Evolutionary conservation across 53 echinoderm and acorn worm genomes (phyloP).

Genomic region (Patiria pectinifera): DNA sequence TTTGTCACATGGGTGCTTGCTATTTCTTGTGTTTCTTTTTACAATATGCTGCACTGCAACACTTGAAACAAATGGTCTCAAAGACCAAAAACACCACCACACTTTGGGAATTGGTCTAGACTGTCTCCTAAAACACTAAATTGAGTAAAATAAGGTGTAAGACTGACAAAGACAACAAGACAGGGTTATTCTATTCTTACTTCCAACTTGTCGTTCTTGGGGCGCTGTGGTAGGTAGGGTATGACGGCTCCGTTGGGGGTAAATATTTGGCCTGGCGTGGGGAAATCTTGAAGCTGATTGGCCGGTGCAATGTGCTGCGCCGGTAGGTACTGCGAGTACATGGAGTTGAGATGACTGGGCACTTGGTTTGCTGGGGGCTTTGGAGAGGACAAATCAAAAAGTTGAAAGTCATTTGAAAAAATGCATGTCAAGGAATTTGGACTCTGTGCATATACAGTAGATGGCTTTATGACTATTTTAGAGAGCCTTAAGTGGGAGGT

Average conservation of each 20-base stretch:
- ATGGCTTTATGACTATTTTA: too few species aligned
- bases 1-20: background rate
- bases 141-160: background rate
- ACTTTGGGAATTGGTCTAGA: background rate
- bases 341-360: constrained; percentile 53
- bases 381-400: background rate
- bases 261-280: constrained; percentile 42
- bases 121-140: background rate
- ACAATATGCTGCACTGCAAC: background rate
- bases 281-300: constrained; percentile 55
- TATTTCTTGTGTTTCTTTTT: too few species aligned
- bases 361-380: constrained; percentile 56
- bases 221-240: constrained; percentile 53
- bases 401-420: background rate
- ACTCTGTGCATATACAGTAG: too few species aligned
- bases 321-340: constrained; percentile 49
- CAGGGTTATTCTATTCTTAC: constrained; percentile 52
- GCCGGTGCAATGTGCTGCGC: constrained; percentile 31
- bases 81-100: background rate
- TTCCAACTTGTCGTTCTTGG: constrained; percentile 84
- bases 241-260: constrained; percentile 50
- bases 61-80: background rate
- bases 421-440: too few species aligned
- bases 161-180: background rate
- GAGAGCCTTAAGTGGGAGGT: too few species aligned